Percentiles rank a stretch among this genome's conserved stretches.
Evolutionary conservation across 2,888 invertebrate species (phyloP).

Genomic region (Himalopsyche tibetana): DNA sequence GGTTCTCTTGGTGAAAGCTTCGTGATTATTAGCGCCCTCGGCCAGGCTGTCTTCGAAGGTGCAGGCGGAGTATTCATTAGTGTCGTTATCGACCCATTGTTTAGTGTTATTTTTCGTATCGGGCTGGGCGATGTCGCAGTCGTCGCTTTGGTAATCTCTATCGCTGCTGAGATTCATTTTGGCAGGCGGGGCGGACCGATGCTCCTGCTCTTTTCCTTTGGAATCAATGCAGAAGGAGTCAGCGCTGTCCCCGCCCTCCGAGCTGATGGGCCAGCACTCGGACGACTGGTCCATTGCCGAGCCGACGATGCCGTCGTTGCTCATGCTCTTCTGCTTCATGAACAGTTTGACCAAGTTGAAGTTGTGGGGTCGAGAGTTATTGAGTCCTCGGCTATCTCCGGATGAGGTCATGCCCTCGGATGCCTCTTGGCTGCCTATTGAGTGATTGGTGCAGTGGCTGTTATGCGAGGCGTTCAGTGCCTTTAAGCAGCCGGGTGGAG

Average conservation of each 20-base stretch:
- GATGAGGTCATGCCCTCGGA: conserved; percentile 77
- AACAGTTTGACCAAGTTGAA: conserved; percentile 91
- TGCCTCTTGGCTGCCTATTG: conserved; percentile 73
- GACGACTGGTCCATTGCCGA: conserved; percentile 86
- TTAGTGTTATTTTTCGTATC: conserved; percentile 69
- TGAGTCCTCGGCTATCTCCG: conserved; percentile 75
- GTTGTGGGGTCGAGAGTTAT: conserved; percentile 81
- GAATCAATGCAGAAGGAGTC: conserved; percentile 76
- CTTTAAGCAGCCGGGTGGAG: conserved; percentile 74
- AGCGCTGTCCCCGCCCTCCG: conserved; percentile 79
- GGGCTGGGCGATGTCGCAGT: conserved; percentile 67
- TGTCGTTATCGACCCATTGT: conserved; percentile 62
- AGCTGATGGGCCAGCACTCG: conserved; percentile 86
- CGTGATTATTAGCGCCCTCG: conserved; percentile 72
- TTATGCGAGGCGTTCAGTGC: conserved; percentile 65
- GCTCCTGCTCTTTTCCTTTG: conserved; percentile 63
- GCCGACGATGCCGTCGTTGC: conserved; percentile 84
- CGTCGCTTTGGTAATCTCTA: conserved; percentile 68
- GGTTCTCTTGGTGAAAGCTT: conserved; percentile 67
- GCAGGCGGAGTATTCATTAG: conserved; percentile 66
- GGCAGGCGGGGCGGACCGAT: conserved; percentile 67
- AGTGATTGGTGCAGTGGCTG: conserved; percentile 67
- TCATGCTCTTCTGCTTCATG: conserved; percentile 92
- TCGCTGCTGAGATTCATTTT: conserved; percentile 67
- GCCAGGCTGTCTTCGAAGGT: conserved; percentile 72